A percentile compares a stretch with the other conserved stretches of the same genome.
These are phyloP conservation scores for Zhuqinia jingwanae DNA, from an alignment of 2,888 invertebrate genomes.

Conservation along the genomic window DNA sequence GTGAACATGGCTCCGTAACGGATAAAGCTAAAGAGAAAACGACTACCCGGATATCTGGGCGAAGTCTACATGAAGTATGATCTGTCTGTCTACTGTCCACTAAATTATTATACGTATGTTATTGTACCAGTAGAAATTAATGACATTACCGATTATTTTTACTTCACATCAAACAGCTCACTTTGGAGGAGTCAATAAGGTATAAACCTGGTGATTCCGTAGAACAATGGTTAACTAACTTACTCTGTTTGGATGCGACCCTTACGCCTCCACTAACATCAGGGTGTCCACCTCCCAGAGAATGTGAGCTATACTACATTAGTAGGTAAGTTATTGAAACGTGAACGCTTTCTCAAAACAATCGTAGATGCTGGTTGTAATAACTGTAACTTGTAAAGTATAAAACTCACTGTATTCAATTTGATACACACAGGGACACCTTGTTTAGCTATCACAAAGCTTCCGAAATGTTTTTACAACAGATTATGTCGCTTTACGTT, in stretches of 20 bases:
- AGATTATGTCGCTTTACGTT: conserved; percentile 95
- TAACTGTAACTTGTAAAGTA: too few species aligned
- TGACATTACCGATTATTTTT: too few species aligned
- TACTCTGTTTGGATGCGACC: conserved; percentile 95
- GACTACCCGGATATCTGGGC: conserved; percentile 82
- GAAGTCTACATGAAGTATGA: conserved; percentile 83
- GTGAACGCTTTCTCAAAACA: too few species aligned
- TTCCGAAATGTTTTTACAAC: conserved; percentile 94
- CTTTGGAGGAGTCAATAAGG: conserved; percentile 96
- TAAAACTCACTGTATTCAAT: too few species aligned
- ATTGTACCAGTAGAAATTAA: too few species aligned
- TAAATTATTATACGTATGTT: too few species aligned
- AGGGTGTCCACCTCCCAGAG: conserved; percentile 93
- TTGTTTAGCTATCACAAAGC: conserved; percentile 98
- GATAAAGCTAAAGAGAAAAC: conserved; percentile 80
- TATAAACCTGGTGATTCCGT: conserved; percentile 93
- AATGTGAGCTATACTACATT: conserved; percentile 94
- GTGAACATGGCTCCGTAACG: conserved; percentile 81
- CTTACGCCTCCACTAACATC: conserved; percentile 85
- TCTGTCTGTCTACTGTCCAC: too few species aligned
- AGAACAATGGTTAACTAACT: conserved; percentile 94
- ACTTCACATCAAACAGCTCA: conserved; percentile 83
- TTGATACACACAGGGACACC: too few species aligned
- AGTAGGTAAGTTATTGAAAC: conserved; percentile 84
- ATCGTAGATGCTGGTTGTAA: too few species aligned